Base-by-base conservation (phyloP, 2,888 invertebrate species). In the Pollenia amentaria region DNA sequence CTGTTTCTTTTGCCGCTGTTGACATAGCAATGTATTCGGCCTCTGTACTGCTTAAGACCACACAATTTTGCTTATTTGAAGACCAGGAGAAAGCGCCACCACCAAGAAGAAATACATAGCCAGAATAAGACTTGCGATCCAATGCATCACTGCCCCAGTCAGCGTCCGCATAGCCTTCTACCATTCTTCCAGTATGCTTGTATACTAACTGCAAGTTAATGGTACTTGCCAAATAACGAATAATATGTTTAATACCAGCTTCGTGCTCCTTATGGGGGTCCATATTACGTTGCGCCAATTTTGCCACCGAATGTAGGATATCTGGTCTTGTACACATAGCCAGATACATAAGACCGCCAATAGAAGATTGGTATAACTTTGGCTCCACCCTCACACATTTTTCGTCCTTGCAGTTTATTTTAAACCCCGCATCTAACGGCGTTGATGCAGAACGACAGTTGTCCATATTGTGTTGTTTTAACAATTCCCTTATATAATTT, bases 71-170 rank as follows among this genome's bases (percentile, higher is more conserved):
- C 7, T 53, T 70, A 21, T 76, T 87, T 0, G 48, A 48, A 21
- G 76, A 80, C 84, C 87, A 80, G 1, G 51, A 65, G 10, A 84
- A 70, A 29, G 60, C 76, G 48, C 73, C n/a, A 38, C 78, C 73
- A 40, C 55, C 84, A 38, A 78, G 3, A 11, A 73, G 12, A 55
- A 84, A 81, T 18, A 40, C 51, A 73, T 75, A 84, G 3, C 82
- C 81, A 11, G 87, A 69, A 55, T 87, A 87, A 10, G 75, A 87
- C 42, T 72, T 87, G 12, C 83, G 65, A n/a, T 80, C 79, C 4
- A 64, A 16, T 3, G 57, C 11, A 48, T 70, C 44, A 40, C 82
- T 79, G 21, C 57, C 87, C 82, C 81, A 82, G 53, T 87, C 84
- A 9, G 82, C 84, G 42, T 84, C 78, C 10, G 57, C 82, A 73